These are phyloP conservation scores for Catamblyrhynchus diadema DNA, from an alignment of 2,797 vertebrate species.

Conservation along the genomic window DNA sequence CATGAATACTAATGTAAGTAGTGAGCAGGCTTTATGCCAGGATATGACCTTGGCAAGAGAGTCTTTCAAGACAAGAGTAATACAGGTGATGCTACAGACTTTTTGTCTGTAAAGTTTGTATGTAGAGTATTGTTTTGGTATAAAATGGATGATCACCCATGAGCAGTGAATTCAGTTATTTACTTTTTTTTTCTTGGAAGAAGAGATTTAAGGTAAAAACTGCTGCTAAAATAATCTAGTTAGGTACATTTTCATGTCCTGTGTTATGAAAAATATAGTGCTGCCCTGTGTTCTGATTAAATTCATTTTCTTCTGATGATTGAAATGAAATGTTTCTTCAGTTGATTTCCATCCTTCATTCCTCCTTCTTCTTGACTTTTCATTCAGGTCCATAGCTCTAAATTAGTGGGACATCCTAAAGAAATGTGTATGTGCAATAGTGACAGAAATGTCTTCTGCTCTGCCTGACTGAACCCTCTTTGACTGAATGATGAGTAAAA, in stretches of 20 bases:
- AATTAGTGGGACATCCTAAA: neutral
- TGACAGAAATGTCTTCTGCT: neutral
- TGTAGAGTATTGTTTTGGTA: neutral
- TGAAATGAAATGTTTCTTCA: conserved; percentile 1
- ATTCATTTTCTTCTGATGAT: conserved; percentile 41
- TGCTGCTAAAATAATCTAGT: neutral
- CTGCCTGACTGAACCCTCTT: neutral
- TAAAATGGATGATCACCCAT: neutral
- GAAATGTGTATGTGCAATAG: neutral
- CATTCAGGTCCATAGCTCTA: conserved; percentile 1
- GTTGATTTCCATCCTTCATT: conserved; percentile 19
- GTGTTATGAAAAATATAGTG: neutral
- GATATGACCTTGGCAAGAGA: neutral
- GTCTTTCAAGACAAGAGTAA: neutral
- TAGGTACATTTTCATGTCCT: neutral
- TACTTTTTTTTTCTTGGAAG: neutral
- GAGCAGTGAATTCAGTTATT: neutral
- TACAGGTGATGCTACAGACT: neutral
- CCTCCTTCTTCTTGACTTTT: neutral
- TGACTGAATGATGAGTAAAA: neutral
- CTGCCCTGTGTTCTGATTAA: neutral
- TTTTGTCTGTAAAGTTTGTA: neutral
- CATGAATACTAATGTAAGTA: neutral
- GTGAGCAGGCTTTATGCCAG: neutral
- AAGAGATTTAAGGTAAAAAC: neutral